A percentile compares a stretch with the other conserved stretches of the same genome.
phyloP scores from a whole-genome alignment of 2,888 invertebrate genomes.

The Tuberolachnus salignus region DNA sequence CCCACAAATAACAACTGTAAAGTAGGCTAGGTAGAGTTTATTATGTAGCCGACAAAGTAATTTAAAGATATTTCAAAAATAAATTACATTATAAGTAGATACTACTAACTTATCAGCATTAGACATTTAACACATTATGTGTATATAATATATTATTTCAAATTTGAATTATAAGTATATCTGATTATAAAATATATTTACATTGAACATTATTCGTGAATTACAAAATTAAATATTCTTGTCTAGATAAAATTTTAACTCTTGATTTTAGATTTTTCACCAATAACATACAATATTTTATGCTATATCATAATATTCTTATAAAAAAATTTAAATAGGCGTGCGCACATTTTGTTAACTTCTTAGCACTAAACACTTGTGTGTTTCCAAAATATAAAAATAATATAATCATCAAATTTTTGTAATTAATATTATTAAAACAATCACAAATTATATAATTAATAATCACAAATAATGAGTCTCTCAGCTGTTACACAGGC shows the following conservation, averaged over 20 bases:
- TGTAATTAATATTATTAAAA: no score
- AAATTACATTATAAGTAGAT: not conserved
- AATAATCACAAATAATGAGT: no score
- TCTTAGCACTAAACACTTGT: no score
- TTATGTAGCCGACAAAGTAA: not conserved
- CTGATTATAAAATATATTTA: slow-evolving; percentile 34
- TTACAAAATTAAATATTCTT: not conserved
- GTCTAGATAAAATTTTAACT: not conserved
- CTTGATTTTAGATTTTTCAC: not conserved
- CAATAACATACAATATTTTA: slow-evolving; percentile 10
- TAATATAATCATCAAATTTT: no score
- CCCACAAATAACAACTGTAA: slow-evolving; percentile 14
- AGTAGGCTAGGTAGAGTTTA: not conserved
- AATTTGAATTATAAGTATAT: slow-evolving; percentile 9
- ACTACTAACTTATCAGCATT: slow-evolving; percentile 4
- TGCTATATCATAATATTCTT: slow-evolving; percentile 13
- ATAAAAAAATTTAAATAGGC: not conserved
- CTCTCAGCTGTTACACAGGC: no score
- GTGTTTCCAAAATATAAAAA: no score
- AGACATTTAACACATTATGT: slow-evolving; percentile 1
- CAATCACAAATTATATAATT: no score
- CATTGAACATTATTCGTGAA: slow-evolving; percentile 4
- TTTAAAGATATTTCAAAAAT: not conserved
- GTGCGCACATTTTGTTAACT: no score
- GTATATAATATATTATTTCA: slow-evolving; percentile 11